Evolutionary conservation across 2,797 vertebrate genomes (phyloP).

Genomic region (Tokudaia tokunoshimensis): DNA sequence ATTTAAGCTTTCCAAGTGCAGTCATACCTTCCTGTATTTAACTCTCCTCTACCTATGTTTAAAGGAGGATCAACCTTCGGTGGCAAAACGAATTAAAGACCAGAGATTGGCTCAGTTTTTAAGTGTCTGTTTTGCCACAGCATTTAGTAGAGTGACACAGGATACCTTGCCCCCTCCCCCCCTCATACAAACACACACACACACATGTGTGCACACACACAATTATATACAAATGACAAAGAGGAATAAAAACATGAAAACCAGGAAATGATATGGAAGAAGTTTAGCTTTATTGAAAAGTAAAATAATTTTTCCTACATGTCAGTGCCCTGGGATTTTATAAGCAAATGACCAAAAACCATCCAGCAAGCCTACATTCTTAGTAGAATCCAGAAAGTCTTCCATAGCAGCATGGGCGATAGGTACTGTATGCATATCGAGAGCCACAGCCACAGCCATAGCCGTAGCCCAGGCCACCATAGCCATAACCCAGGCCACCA

Average conservation of each 20-base stretch:
- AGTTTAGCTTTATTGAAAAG: conserved; percentile 34
- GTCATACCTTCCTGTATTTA: not conserved
- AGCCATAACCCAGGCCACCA: not conserved
- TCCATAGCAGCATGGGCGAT: not conserved
- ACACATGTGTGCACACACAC: not conserved
- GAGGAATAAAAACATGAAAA: not conserved
- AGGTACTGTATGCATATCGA: not conserved
- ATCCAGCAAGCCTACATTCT: not conserved
- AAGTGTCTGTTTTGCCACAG: not conserved
- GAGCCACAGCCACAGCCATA: not conserved
- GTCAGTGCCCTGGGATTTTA: not conserved
- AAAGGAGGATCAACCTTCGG: not conserved
- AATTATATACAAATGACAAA: not conserved
- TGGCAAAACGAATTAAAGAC: not conserved
- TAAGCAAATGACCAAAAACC: not conserved
- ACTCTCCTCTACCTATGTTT: not conserved
- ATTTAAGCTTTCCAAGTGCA: not conserved
- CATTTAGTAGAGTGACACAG: not conserved
- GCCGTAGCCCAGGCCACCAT: not conserved
- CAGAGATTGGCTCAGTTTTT: too few relatives aligned
- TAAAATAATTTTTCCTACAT: not conserved
- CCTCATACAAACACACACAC: not conserved
- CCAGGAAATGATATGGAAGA: not conserved
- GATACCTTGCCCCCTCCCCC: too few relatives aligned
- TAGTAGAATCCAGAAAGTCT: not conserved